Evolutionary conservation across 2,888 invertebrate genomes (phyloP).

Genomic region (Cryptocephalus moraei): DNA sequence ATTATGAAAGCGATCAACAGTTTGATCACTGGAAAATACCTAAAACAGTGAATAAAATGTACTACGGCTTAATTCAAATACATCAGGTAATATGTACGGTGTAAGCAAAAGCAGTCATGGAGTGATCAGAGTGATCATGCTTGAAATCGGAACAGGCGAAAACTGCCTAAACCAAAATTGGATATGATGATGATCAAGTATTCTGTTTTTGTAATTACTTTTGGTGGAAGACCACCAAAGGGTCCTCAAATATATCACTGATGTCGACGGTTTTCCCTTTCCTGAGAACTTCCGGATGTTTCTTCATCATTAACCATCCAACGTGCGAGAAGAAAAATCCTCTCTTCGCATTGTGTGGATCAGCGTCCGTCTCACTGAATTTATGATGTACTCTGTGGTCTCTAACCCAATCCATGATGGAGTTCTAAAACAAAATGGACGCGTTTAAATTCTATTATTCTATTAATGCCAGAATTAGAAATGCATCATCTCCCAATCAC

Average conservation of each 20-base stretch:
- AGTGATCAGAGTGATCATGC: no score
- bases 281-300: conserved; percentile 73
- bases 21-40: conserved; percentile 63
- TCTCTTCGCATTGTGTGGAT: conserved; percentile 78
- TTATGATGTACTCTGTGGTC: conserved; percentile 85
- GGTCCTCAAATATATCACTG: conserved; percentile 68
- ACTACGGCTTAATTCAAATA: no score
- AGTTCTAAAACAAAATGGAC: conserved; percentile 44
- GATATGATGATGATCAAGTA: no score
- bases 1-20: conserved; percentile 65
- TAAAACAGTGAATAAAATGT: conserved; percentile 3
- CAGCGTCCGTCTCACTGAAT: conserved; percentile 80
- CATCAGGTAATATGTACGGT: no score
- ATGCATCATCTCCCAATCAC: no score
- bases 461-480: no score
- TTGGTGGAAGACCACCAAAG: conserved; percentile 66
- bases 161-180: no score
- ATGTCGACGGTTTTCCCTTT: conserved; percentile 75
- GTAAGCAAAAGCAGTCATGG: no score
- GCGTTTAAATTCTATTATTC: no score
- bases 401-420: conserved; percentile 77
- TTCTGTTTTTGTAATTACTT: conserved; percentile 41
- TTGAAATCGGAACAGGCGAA: no score
- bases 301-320: conserved; percentile 85
- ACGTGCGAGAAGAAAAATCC: conserved; percentile 93